A percentile compares a stretch with the other conserved stretches of the same genome.
Evolutionary conservation across 53 echinoderm and acorn worm genomes (phyloP).

Genomic region (Patiria pectinifera): DNA sequence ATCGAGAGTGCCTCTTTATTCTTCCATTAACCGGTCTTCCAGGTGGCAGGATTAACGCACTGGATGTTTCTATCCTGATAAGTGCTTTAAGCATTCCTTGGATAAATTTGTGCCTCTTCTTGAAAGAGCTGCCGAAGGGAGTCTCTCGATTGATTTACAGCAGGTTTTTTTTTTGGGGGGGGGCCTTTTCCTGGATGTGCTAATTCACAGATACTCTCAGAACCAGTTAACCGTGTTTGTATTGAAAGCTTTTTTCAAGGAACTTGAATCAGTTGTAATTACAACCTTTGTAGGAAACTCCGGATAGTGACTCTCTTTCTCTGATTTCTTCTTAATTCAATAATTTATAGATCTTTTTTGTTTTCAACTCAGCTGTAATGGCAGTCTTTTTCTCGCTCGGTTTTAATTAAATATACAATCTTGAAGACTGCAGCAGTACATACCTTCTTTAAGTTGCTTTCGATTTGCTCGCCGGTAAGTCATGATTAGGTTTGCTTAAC

Average conservation of each 20-base stretch:
- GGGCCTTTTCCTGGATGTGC: background rate
- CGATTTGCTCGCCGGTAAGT: background rate
- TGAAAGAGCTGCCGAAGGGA: background rate
- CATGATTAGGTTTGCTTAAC: background rate
- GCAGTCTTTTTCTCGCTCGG: background rate
- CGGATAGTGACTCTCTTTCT: background rate
- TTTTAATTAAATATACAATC: no score
- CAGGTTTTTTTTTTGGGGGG: background rate
- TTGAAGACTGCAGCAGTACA: no score
- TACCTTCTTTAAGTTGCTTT: background rate
- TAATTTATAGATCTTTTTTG: background rate
- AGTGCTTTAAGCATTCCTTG: background rate
- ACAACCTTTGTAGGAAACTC: background rate
- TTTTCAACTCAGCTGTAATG: background rate
- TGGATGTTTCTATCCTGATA: background rate
- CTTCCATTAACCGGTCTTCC: background rate
- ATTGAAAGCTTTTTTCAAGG: background rate
- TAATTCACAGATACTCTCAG: background rate
- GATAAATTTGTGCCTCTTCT: background rate
- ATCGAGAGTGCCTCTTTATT: background rate
- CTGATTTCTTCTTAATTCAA: background rate
- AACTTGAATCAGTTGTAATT: background rate
- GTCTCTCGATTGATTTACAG: constrained; percentile 8
- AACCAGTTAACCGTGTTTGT: background rate
- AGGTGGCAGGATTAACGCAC: background rate